These are phyloP conservation scores for Dynastes grantii DNA, from an alignment of 2,888 invertebrate species.

Conservation along the genomic window DNA sequence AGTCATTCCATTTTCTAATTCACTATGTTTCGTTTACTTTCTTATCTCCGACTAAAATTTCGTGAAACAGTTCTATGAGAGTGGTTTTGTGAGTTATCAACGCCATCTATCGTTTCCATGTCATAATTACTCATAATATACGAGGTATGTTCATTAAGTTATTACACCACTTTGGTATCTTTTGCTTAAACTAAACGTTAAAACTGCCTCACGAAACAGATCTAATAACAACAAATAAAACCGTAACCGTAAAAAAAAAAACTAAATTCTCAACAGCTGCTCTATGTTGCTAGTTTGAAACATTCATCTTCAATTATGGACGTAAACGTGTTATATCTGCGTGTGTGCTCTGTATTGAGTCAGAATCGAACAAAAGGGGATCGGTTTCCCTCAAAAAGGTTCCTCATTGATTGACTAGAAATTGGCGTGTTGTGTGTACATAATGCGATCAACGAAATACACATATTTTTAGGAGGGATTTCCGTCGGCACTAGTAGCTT, in stretches of 20 bases:
- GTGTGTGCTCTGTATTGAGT: not conserved
- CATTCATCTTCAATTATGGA: constrained; percentile 15
- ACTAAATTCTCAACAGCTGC: constrained; percentile 38
- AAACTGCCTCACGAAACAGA: not conserved
- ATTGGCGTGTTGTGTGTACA: not conserved
- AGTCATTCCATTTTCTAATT: constrained; percentile 16
- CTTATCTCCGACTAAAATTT: constrained; percentile 13
- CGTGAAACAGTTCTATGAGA: not conserved
- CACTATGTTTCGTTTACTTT: constrained; percentile 21
- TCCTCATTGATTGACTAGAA: constrained; percentile 28
- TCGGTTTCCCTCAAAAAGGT: not conserved
- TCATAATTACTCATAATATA: no score
- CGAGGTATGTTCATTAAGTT: no score
- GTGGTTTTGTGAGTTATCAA: not conserved
- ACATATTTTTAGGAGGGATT: not conserved
- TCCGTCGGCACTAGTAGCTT: constrained; percentile 7
- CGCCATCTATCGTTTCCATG: no score
- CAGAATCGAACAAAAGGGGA: not conserved
- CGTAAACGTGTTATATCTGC: constrained; percentile 22
- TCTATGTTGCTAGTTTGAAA: not conserved
- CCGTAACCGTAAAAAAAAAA: constrained; percentile 12
- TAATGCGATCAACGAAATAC: not conserved
- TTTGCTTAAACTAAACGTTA: not conserved
- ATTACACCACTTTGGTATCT: no score
- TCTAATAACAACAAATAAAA: constrained; percentile 37